These are phyloP conservation scores for Proctacanthus coquilletti DNA, from an alignment of 1,140 invertebrate genomes.

Conservation along the genomic window DNA sequence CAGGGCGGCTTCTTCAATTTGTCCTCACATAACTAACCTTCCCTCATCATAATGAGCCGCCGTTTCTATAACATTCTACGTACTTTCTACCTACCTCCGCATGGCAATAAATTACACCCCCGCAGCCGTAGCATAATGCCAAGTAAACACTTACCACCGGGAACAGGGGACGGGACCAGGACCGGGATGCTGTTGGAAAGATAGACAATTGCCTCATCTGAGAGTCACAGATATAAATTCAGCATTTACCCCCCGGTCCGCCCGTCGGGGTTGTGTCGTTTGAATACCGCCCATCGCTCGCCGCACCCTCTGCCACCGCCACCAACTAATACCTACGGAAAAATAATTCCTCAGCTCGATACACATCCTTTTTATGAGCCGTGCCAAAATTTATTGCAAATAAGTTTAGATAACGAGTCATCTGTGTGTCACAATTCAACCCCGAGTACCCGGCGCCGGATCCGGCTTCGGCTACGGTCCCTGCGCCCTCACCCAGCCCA, in stretches of 20 bases:
- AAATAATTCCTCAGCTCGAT: slow-evolving; percentile 2
- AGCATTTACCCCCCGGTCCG: not conserved
- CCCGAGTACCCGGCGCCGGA: not conserved
- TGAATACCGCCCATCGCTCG: too few relatives aligned
- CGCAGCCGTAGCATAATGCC: not conserved
- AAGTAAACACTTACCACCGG: not conserved
- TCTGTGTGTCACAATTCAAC: slow-evolving; percentile 7
- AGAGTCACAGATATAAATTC: not conserved
- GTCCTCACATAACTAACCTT: not conserved
- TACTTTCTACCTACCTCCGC: not conserved
- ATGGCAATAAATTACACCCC: not conserved
- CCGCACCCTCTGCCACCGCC: too few relatives aligned
- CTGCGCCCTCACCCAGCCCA: too few relatives aligned
- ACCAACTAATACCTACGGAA: slow-evolving; percentile 1
- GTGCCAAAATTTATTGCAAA: slow-evolving; percentile 8
- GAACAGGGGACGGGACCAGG: not conserved
- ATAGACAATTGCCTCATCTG: not conserved
- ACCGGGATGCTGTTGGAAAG: not conserved
- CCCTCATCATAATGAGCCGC: not conserved
- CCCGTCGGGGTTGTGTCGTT: too few relatives aligned
- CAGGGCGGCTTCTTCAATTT: not conserved
- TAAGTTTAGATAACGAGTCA: slow-evolving; percentile 9
- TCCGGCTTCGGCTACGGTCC: too few relatives aligned
- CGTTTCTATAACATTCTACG: not conserved
- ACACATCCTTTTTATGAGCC: slow-evolving; percentile 7